A percentile compares a stretch with the other conserved stretches of the same genome.
Evolutionary conservation across 2,113 vertebrate species (phyloP).

Genomic region (Zapus hudsonius): DNA sequence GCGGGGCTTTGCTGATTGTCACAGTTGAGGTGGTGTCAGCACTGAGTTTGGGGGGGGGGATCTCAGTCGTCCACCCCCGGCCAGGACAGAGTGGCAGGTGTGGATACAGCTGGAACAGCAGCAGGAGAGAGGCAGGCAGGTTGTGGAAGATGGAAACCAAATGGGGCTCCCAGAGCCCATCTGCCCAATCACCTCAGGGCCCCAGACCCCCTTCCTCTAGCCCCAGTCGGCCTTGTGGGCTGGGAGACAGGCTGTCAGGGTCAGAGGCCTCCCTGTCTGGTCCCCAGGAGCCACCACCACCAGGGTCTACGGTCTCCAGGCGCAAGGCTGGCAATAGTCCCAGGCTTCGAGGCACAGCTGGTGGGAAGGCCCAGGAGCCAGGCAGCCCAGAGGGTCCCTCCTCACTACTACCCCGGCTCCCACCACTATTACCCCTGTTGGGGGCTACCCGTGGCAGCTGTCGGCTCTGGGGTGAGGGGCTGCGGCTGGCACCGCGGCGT

Average conservation of each 20-base stretch:
- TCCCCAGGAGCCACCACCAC: constrained; percentile 59
- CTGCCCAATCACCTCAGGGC: constrained; percentile 56
- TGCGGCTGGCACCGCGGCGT: constrained; percentile 84
- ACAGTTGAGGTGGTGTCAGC: constrained; percentile 65
- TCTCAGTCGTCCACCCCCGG: constrained; percentile 11
- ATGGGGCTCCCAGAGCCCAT: neutral
- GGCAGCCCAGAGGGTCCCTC: constrained; percentile 41
- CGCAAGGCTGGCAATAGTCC: constrained; percentile 83
- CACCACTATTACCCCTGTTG: neutral
- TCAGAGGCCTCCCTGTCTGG: neutral
- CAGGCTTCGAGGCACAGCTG: constrained; percentile 81
- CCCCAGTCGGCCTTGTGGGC: constrained; percentile 54
- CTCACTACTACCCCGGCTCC: constrained; percentile 73
- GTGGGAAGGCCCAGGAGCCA: constrained; percentile 71
- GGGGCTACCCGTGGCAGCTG: constrained; percentile 74
- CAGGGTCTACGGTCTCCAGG: constrained; percentile 81
- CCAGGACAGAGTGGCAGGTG: constrained; percentile 33
- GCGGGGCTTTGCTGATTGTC: constrained; percentile 68
- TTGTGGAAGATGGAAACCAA: neutral
- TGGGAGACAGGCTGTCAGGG: constrained; percentile 60
- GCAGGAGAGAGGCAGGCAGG: constrained; percentile 56
- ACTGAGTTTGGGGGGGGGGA: constrained; percentile 21
- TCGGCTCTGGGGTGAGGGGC: constrained; percentile 89
- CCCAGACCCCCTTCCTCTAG: constrained; percentile 64
- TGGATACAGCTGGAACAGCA: constrained; percentile 26